Percentiles rank a stretch among this genome's conserved stretches.
Evolutionary conservation across 2,113 vertebrate species (phyloP).

Genomic region (Morone chrysops): DNA sequence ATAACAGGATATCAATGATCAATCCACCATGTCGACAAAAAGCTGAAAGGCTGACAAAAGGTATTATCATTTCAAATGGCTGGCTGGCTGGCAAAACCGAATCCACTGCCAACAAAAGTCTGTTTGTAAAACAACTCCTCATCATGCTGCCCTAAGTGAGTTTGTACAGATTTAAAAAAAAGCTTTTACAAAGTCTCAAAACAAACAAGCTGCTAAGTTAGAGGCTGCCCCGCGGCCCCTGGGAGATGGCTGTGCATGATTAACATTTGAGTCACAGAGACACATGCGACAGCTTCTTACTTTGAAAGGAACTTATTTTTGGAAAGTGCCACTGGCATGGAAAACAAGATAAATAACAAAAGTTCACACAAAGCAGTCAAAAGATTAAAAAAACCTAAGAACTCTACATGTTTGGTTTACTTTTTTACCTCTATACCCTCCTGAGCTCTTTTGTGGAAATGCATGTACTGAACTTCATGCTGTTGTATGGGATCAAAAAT

Average conservation of each 20-base stretch:
- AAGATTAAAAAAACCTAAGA: slow-evolving; percentile 33
- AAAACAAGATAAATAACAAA: slow-evolving; percentile 60
- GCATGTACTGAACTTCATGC: slow-evolving; percentile 4
- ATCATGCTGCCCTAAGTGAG: slow-evolving; percentile 43
- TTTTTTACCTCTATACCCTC: slow-evolving; percentile 8
- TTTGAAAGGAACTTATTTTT: slow-evolving; percentile 72
- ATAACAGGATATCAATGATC: slow-evolving; percentile 47
- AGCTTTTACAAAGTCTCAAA: slow-evolving; percentile 50
- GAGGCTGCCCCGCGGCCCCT: slow-evolving; percentile 46
- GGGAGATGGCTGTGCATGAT: slow-evolving; percentile 48
- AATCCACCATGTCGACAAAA: slow-evolving; percentile 45
- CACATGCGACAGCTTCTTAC: slow-evolving; percentile 57
- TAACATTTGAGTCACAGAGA: slow-evolving; percentile 64
- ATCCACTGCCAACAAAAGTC: slow-evolving; percentile 45
- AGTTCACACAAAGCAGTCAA: slow-evolving; percentile 47
- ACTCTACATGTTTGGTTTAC: slow-evolving; percentile 28
- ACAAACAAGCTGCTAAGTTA: slow-evolving; percentile 67
- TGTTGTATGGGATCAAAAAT: slow-evolving; percentile 3
- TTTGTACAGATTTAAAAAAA: slow-evolving; percentile 55
- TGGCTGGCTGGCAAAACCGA: slow-evolving; percentile 38
- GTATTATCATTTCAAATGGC: slow-evolving; percentile 58
- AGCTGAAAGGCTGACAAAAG: slow-evolving; percentile 59
- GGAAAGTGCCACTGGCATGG: slow-evolving; percentile 61
- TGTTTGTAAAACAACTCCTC: slow-evolving; percentile 56
- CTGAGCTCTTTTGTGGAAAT: slow-evolving; percentile 29